A percentile compares a stretch with the other conserved stretches of the same genome.
phyloP scores from a whole-genome alignment of 1,140 invertebrate species.

The Tetraneura akinire region DNA sequence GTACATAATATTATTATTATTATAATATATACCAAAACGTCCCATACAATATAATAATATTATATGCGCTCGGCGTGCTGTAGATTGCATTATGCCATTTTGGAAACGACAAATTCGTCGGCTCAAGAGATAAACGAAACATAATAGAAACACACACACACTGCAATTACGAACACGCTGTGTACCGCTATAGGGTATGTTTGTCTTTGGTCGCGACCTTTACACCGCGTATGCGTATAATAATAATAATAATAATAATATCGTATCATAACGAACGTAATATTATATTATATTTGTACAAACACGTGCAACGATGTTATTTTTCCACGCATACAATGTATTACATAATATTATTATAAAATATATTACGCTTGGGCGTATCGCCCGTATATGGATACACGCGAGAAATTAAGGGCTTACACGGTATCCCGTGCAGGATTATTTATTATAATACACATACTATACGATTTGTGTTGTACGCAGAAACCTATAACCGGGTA shows the following conservation, averaged over 20 bases:
- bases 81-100: no score
- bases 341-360: no score
- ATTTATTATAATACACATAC: not conserved
- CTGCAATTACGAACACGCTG: not conserved
- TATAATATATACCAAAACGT: no score
- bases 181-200: not conserved
- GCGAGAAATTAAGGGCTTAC: conserved; percentile 35
- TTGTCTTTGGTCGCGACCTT: not conserved
- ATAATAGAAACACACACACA: not conserved
- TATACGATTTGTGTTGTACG: not conserved
- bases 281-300: not conserved
- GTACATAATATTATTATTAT: no score
- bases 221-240: not conserved
- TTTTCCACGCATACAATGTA: not conserved
- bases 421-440: not conserved
- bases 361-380: not conserved
- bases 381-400: not conserved
- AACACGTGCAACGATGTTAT: conserved; percentile 2
- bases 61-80: no score
- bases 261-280: not conserved
- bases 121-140: not conserved
- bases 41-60: no score
- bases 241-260: no score
- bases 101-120: not conserved
- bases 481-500: not conserved